Percentiles rank a stretch among this genome's conserved stretches.
phyloP scores from a whole-genome alignment of 1,140 invertebrate genomes.

The Nomia melanderi region DNA sequence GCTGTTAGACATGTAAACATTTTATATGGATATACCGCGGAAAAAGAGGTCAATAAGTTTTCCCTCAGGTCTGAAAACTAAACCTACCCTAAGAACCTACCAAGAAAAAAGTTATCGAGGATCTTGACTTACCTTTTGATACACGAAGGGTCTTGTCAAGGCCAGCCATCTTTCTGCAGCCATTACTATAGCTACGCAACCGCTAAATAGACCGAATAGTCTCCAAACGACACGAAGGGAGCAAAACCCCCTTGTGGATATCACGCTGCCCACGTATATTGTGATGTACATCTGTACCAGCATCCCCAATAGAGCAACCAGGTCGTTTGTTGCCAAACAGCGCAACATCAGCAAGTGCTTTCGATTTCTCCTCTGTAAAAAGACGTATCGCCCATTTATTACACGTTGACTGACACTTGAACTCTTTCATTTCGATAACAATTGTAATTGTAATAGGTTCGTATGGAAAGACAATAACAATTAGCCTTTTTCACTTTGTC shows the following conservation, averaged over 20 bases:
- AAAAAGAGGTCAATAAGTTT: not conserved
- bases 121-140: conserved; percentile 87
- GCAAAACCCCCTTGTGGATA: conserved; percentile 81
- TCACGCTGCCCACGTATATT: conserved; percentile 78
- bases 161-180: conserved; percentile 92
- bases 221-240: conserved; percentile 87
- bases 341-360: conserved; percentile 91
- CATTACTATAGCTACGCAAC: conserved; percentile 93
- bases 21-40: not conserved
- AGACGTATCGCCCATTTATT: conserved; percentile 32
- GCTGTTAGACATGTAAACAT: no score
- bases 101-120: conserved; percentile 13
- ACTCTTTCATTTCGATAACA: no score
- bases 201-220: conserved; percentile 91
- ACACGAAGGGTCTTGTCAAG: conserved; percentile 92
- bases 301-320: conserved; percentile 89
- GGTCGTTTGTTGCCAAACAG: conserved; percentile 89
- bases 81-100: no score
- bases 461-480: no score
- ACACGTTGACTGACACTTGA: no score
- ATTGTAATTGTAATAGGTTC: no score
- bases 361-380: conserved; percentile 85
- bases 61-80: no score
- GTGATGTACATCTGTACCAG: conserved; percentile 83
- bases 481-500: no score